Evolutionary conservation across 1,140 invertebrate genomes (phyloP), one percentile per base, ranked within the genome.

Genomic region (Procambarus virginalis): DNA sequence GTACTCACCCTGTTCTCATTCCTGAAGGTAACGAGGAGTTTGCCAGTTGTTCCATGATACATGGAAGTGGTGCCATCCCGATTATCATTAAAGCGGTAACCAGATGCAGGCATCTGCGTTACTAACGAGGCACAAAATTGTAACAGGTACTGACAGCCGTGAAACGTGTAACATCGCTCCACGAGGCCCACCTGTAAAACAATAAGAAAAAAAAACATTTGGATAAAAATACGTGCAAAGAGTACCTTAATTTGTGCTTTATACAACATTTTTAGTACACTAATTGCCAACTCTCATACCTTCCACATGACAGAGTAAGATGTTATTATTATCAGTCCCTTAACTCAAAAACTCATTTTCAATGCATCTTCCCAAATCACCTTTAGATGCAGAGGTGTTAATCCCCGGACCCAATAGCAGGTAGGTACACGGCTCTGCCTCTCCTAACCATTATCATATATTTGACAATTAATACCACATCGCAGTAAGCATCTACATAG

Each of bases 61-160:
- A 97, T 94, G 84, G 96, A 96, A 20, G 96, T 97, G 1, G 96
- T 97, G 45, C 95, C 96, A 92, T 96, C 96, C 92, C 95, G 95
- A 93, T 96, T 96, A 91, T 96, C 96, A 20, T 96, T 95, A 93
- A 96, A 96, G 82, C 64, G 84, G 80, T 96, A 94, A 14, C 91
- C 95, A 49, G 95, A 95, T 3, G 94, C 95, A 45, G 96, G 95
- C 93, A 96, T 96, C 9, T 95, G 94, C 12, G 80, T 51, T 17
- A 96, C 94, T 49, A 97, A 94, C 89, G 96, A 95, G 20, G 95
- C 95, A 88, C 96, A 96, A 93, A 96, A 96, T 77, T 96, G 95
- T 84, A 97, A 93, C 79, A 97, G 93, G 93, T 96, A 96, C 68
- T 96, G 94, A 92, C 96, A 96, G 92, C 95, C 95, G 92, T 97